Percentiles rank a stretch among this genome's conserved stretches.
Evolutionary conservation across 2,888 invertebrate species (phyloP).

Genomic region (Tetropium fuscum): DNA sequence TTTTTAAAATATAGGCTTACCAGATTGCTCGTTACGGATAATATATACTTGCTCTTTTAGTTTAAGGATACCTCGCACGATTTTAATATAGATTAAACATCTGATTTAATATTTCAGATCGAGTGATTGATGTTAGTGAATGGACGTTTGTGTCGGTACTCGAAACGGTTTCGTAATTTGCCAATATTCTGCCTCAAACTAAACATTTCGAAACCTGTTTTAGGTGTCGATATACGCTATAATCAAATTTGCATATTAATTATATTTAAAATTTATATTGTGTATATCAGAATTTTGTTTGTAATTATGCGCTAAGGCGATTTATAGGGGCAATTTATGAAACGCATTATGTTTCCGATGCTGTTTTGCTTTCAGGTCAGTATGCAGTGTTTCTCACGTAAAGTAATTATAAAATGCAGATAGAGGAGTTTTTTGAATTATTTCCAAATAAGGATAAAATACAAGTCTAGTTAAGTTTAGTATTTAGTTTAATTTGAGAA

Average conservation of each 20-base stretch:
- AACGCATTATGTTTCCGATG: neutral
- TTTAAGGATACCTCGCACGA: conserved; percentile 29
- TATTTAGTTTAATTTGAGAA: no score
- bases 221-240: conserved; percentile 39
- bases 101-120: conserved; percentile 39
- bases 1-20: neutral
- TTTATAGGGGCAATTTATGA: neutral
- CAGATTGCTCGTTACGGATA: neutral
- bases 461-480: no score
- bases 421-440: no score
- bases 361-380: neutral
- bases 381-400: neutral
- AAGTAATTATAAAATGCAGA: no score
- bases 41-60: neutral
- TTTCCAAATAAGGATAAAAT: no score
- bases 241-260: conserved; percentile 47
- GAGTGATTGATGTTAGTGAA: conserved; percentile 53
- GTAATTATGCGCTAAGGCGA: conserved; percentile 5
- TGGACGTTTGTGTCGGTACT: conserved; percentile 41
- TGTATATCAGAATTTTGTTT: conserved; percentile 21
- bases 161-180: conserved; percentile 24
- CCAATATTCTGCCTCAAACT: conserved; percentile 31
- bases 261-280: conserved; percentile 35
- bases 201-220: conserved; percentile 36
- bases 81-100: conserved; percentile 55